phyloP scores from a whole-genome alignment of 1,140 invertebrate species.

The Telenomus remus region DNA sequence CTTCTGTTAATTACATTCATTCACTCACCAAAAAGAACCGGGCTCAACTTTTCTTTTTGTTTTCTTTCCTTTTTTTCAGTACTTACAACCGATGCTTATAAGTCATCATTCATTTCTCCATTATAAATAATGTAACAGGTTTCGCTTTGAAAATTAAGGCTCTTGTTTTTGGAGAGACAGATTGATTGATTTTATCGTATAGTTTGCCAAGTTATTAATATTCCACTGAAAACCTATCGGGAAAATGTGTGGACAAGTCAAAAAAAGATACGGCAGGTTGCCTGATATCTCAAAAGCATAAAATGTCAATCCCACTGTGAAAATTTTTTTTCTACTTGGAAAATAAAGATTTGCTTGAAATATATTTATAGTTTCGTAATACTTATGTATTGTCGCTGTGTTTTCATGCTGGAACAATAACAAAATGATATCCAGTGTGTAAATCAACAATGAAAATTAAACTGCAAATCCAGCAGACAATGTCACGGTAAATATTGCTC shows the following conservation, averaged over 20 bases:
- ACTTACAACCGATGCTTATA: constrained; percentile 27
- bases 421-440: background rate
- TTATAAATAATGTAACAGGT: constrained; percentile 37
- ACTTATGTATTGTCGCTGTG: too few relatives aligned
- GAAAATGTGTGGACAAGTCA: background rate
- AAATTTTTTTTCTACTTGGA: too few relatives aligned
- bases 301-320: background rate
- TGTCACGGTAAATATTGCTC: background rate
- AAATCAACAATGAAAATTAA: background rate
- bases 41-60: constrained; percentile 4
- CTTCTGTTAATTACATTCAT: constrained; percentile 59
- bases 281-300: background rate
- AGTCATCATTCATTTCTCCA: constrained; percentile 29
- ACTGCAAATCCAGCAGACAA: background rate
- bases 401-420: too few relatives aligned
- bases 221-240: constrained; percentile 9
- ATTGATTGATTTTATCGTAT: constrained; percentile 28
- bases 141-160: constrained; percentile 21
- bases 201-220: constrained; percentile 10
- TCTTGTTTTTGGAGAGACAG: constrained; percentile 13
- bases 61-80: too few relatives aligned
- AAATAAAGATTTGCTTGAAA: too few relatives aligned
- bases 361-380: too few relatives aligned
- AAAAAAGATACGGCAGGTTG: background rate
- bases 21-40: constrained; percentile 26